Evolutionary conservation across 2,888 invertebrate species (phyloP), one percentile per base, ranked within the genome.

Genomic region (Cylloceria caligata): DNA sequence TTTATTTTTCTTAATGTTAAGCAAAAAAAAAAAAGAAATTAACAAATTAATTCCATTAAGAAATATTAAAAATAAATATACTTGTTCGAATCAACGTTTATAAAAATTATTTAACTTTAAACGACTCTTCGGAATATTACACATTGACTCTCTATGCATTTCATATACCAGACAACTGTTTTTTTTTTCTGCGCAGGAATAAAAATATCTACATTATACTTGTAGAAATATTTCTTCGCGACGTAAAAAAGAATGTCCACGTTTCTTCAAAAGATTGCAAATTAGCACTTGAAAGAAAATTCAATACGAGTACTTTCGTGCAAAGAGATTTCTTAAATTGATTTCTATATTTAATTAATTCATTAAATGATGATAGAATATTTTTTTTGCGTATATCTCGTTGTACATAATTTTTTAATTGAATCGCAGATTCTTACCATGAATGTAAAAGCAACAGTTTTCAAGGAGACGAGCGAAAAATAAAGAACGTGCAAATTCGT

Each of bases 401-500:
- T 11, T 16, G 13, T 7, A 4, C 30, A 57, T 30, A 42, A 55
- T 45, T 42, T 45, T 45, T 42, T 13, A 57, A 71, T 45, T 55
- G 42, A 42, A 27, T 34, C 57, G 30, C 30, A 4, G 13, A 57
- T 45, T 57, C 9, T 45, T 9, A 11, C 13, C n/a, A 19, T 2
- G 16, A 16, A 16, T 2, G 30, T 13, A 5, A 3, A n/a, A 13
- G 2, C 4, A 19, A 39, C 55, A 42, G 19, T 11, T 39, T 62
- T n/a, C 42, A 55, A 1, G 13, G 3, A 30, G 11, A 13, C 16
- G 55, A n/a, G 4, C 6, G 34, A 42, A 52, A 16, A 49, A 72
- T 24, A 9, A 5, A 21, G 36, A n/a, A 11, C 30, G 19, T 11
- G 64, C n/a, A n/a, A 75, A 71, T 75, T 75, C 57, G 52, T 81